These are phyloP conservation scores for Palythoa grandiflora DNA, from an alignment of 92 coral and sea anemone species.

Conservation along the genomic window DNA sequence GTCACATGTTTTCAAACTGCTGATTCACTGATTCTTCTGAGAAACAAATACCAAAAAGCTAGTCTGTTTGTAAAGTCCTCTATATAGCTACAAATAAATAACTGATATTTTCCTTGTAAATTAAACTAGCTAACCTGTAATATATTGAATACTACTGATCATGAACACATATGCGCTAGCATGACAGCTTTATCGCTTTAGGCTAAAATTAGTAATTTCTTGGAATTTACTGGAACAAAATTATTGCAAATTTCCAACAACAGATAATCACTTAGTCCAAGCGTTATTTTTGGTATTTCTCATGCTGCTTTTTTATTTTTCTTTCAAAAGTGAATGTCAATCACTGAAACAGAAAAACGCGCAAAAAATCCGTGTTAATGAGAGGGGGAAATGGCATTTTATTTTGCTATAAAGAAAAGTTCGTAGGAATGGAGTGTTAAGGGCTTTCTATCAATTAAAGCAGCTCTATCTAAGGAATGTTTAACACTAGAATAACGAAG, in stretches of 20 bases:
- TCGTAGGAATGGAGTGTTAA: neutral
- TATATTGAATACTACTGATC: neutral
- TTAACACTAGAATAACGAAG: neutral
- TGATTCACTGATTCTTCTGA: neutral
- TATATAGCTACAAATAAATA: neutral
- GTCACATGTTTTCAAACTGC: neutral
- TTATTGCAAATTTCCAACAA: neutral
- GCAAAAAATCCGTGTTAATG: conserved; percentile 9
- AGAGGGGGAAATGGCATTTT: neutral
- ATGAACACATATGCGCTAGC: neutral
- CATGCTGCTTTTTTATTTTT: neutral
- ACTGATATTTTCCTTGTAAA: neutral
- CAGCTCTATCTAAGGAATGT: neutral
- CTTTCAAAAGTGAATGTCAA: neutral
- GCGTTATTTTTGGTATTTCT: conserved; percentile 16
- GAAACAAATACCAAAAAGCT: neutral
- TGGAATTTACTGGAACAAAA: conserved; percentile 43
- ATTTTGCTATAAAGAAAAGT: neutral
- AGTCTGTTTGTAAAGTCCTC: neutral
- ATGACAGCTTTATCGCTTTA: neutral
- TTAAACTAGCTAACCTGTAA: neutral
- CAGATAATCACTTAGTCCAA: neutral
- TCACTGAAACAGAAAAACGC: neutral
- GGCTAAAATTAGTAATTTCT: neutral
- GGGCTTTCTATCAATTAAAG: neutral